Conservation (phyloP, 1,140 invertebrate genomes). For the Rhynchophorus ferrugineus region DNA sequence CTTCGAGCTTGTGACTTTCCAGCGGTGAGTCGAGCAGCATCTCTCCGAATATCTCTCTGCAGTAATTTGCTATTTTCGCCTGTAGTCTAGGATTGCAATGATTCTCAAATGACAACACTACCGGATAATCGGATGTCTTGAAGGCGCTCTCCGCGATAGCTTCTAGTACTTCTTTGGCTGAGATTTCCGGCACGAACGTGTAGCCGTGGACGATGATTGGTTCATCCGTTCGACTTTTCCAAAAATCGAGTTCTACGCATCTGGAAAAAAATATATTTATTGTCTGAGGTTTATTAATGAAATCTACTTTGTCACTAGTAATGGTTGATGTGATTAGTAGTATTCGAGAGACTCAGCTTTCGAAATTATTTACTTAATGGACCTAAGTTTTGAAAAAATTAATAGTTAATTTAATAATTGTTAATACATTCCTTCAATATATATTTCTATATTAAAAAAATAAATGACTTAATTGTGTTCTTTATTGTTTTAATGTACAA, state of each 20-base stretch:
- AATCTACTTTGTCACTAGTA: too few species aligned
- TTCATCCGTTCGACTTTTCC: slow-evolving; percentile 91
- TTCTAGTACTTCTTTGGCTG: slow-evolving; percentile 91
- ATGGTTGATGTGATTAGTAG: too few species aligned
- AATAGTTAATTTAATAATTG: too few species aligned
- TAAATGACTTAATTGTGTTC: too few species aligned
- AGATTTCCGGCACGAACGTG: slow-evolving; percentile 93
- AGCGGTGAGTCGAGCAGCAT: slow-evolving; percentile 86
- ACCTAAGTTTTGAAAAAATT: too few species aligned
- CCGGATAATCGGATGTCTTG: slow-evolving; percentile 95
- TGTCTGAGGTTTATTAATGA: neutral
- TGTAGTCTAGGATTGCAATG: slow-evolving; percentile 93
- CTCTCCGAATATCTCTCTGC: slow-evolving; percentile 90
- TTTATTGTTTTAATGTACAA: too few species aligned
- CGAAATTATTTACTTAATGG: too few species aligned
- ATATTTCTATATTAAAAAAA: too few species aligned
- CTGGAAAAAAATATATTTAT: slow-evolving; percentile 34
- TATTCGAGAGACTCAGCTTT: too few species aligned
- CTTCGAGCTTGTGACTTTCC: slow-evolving; percentile 73
- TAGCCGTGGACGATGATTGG: slow-evolving; percentile 97
- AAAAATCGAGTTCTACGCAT: slow-evolving; percentile 96
- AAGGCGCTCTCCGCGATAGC: slow-evolving; percentile 96
- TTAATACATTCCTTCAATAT: too few species aligned
- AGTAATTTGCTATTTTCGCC: slow-evolving; percentile 97
- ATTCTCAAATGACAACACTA: slow-evolving; percentile 96